These are phyloP conservation scores for Anomalospiza imberbis DNA, from an alignment of 2,797 vertebrate genomes.

Conservation along the genomic window DNA sequence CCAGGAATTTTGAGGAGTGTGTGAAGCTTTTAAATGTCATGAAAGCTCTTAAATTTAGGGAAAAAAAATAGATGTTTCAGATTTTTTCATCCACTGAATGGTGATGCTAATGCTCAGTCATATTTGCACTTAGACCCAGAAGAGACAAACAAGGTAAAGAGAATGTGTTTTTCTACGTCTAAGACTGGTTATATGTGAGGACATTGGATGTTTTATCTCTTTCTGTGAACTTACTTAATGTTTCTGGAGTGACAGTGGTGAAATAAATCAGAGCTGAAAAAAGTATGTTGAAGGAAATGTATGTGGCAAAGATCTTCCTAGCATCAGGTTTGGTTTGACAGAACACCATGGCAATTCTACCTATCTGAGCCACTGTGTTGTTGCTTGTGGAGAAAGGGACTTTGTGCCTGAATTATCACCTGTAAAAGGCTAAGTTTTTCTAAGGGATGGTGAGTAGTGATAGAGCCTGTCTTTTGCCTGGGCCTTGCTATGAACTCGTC, in stretches of 20 bases:
- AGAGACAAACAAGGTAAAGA: not conserved
- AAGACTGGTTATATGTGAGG: not conserved
- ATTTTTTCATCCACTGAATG: not conserved
- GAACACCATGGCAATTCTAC: not conserved
- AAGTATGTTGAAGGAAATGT: not conserved
- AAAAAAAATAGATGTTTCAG: not conserved
- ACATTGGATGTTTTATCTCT: not conserved
- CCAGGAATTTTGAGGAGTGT: not conserved
- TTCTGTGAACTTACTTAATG: not conserved
- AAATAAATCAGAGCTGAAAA: not conserved
- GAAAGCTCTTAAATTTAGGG: not conserved
- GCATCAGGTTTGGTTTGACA: not conserved
- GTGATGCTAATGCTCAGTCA: not conserved
- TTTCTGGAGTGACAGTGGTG: not conserved
- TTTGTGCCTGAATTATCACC: not conserved
- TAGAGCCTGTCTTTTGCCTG: not conserved
- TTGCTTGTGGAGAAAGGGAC: not conserved
- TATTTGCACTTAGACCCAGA: not conserved
- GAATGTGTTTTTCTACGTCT: not conserved
- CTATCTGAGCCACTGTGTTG: not conserved
- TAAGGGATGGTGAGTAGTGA: accelerated
- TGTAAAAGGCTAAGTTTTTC: not conserved
- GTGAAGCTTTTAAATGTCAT: not conserved
- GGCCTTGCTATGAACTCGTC: accelerated
- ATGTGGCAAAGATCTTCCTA: not conserved